Base-by-base conservation (phyloP, 2,888 invertebrate species). In the Selenia dentaria region DNA sequence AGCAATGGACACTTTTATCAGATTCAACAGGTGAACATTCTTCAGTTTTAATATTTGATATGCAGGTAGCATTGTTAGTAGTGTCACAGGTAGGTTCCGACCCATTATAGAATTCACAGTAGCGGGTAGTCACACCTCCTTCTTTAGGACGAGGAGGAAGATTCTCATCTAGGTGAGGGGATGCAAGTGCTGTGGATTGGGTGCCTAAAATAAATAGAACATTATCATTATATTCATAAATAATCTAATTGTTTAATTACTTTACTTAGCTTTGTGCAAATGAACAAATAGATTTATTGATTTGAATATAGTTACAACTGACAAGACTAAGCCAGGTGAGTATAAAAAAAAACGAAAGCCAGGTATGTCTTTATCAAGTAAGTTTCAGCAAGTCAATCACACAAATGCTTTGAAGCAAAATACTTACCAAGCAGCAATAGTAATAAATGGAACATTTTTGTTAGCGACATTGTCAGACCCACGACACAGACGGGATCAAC, bases 1-100 rank as follows among this genome's bases (percentile, higher is more conserved):
- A 97, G 79, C 97, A 98, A 67, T 96, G 95, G 70, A 94, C 94
- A 49, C 94, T 92, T 69, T 96, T 96, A 37, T 94, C 94, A 2
- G 92, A 85, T 60, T 95, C 94, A 10, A 92, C 91, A 4, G 92
- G 87, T 36, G 89, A 91, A 74, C 97, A 97, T 67, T 93, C 92
- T 64, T 94, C 93, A 45, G 61, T 77, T 1, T 68, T 62, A 2
- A 84, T 52, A 4, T 56, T 59, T 79, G 59, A 46, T 5, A 62
- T 41, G 22, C 73, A 74, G 16, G 66, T 66, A 3, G 69, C 53
- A 28, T 73, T 70, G 8, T 53, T 67, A 2, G 57, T 50, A 0
- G 70, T 62, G 32, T 78, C 74, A 47, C 82, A 84, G 1, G 59
- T 59, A n/a, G 72, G 64, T 9, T 69, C 64, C 0, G 85, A 73